Percentiles rank a stretch among this genome's conserved stretches.
These are phyloP conservation scores for Metalampra italica DNA, from an alignment of 2,888 invertebrate species.

Conservation along the genomic window DNA sequence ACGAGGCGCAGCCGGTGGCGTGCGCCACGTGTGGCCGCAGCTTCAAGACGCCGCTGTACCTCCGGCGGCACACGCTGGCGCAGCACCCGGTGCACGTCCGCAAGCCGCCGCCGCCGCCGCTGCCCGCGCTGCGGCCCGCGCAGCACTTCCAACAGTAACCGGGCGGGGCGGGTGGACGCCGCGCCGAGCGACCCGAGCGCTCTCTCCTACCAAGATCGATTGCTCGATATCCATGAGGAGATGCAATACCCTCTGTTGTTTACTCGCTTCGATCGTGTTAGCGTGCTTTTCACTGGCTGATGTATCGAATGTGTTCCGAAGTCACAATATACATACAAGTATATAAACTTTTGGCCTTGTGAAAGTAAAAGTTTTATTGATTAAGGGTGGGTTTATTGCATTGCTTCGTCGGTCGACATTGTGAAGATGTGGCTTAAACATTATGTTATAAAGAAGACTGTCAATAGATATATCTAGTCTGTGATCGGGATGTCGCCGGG, in stretches of 20 bases:
- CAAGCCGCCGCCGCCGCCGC: constrained; percentile 48
- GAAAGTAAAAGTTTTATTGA: not conserved
- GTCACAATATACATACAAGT: no score
- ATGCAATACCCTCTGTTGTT: constrained; percentile 2
- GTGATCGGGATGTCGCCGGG: constrained; percentile 77
- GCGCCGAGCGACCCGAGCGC: constrained; percentile 14
- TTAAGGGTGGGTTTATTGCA: constrained; percentile 25
- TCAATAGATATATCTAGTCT: constrained; percentile 75
- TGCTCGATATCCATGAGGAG: constrained; percentile 6
- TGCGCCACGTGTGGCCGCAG: constrained; percentile 84
- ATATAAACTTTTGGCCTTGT: no score
- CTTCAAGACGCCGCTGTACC: constrained; percentile 87
- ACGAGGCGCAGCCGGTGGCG: constrained; percentile 83
- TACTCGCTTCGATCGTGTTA: not conserved
- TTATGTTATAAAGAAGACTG: constrained; percentile 64
- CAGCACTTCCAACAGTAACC: constrained; percentile 18
- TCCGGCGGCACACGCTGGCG: constrained; percentile 86
- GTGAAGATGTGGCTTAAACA: constrained; percentile 57
- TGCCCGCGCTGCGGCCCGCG: constrained; percentile 25
- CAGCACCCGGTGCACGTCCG: constrained; percentile 72
- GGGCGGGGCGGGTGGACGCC: constrained; percentile 10
- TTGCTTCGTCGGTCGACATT: constrained; percentile 41
- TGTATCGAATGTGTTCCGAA: not conserved
- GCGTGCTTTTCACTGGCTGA: not conserved
- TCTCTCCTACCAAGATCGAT: constrained; percentile 20